phyloP scores from a whole-genome alignment of 2,888 invertebrate species.

The Neoaliturus tenellus region DNA sequence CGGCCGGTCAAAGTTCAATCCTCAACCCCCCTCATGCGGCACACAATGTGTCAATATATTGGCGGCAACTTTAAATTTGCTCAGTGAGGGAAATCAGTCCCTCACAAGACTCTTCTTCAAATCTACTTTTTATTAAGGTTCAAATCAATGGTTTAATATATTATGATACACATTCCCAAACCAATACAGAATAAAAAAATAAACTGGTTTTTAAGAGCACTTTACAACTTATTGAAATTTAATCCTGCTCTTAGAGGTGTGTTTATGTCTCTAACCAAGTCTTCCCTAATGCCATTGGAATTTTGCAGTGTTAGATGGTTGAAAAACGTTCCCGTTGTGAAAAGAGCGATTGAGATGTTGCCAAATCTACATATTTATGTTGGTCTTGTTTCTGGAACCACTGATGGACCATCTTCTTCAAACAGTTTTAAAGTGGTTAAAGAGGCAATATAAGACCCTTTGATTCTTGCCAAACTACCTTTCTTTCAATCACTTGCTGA shows the following conservation, averaged over 20 bases:
- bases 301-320: constrained; percentile 60
- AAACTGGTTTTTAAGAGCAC: constrained; percentile 50
- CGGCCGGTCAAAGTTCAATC: too few relatives aligned
- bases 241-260: constrained; percentile 54
- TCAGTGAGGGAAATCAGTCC: too few relatives aligned
- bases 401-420: not conserved
- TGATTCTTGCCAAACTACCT: constrained; percentile 56
- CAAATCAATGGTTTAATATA: too few relatives aligned
- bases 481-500: constrained; percentile 58
- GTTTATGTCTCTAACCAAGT: constrained; percentile 41
- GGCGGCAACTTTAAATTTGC: too few relatives aligned
- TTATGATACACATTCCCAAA: too few relatives aligned
- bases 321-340: constrained; percentile 59
- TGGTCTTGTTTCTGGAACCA: constrained; percentile 22
- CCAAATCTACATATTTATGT: constrained; percentile 54
- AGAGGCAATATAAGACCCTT: constrained; percentile 43
- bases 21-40: too few relatives aligned
- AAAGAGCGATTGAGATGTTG: constrained; percentile 54
- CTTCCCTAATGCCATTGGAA: constrained; percentile 54
- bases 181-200: too few relatives aligned
- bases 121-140: too few relatives aligned
- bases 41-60: too few relatives aligned
- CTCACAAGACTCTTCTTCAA: too few relatives aligned
- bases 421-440: constrained; percentile 21
- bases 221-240: constrained; percentile 58